phyloP scores from a whole-genome alignment of 2,888 invertebrate genomes.

The Protophormia terraenovae region DNA sequence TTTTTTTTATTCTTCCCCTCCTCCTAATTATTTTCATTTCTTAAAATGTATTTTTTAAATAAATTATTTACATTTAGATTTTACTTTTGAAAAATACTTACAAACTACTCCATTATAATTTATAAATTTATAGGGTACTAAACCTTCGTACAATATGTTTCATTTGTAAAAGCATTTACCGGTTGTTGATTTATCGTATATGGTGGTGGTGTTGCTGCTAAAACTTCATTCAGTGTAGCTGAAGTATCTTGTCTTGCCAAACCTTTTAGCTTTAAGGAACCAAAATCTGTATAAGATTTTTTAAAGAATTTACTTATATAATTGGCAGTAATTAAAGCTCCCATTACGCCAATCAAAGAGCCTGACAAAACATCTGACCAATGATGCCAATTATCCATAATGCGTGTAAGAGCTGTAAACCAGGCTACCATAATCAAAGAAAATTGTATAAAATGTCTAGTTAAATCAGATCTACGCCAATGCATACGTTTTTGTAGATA shows the following conservation, averaged over 20 bases:
- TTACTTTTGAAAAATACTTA: not conserved
- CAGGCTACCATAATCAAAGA: slow-evolving; percentile 75
- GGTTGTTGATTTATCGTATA: slow-evolving; percentile 66
- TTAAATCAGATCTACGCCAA: slow-evolving; percentile 89
- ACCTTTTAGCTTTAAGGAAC: slow-evolving; percentile 21
- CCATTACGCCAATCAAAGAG: slow-evolving; percentile 71
- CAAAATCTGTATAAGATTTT: slow-evolving; percentile 34
- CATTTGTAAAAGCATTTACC: slow-evolving; percentile 59
- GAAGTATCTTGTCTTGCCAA: slow-evolving; percentile 72
- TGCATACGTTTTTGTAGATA: slow-evolving; percentile 92
- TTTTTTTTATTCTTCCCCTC: too few species aligned
- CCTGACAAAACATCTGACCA: slow-evolving; percentile 77
- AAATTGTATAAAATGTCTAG: slow-evolving; percentile 90
- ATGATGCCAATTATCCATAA: slow-evolving; percentile 78
- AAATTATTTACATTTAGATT: not conserved
- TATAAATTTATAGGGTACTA: too few species aligned
- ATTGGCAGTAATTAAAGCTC: slow-evolving; percentile 73
- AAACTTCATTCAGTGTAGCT: slow-evolving; percentile 74
- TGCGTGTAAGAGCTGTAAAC: slow-evolving; percentile 76
- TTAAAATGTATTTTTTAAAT: not conserved
- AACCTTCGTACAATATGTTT: slow-evolving; percentile 77
- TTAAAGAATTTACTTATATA: slow-evolving; percentile 68
- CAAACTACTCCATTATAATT: not conserved
- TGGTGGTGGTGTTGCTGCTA: slow-evolving; percentile 73
- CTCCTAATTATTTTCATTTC: not conserved